Conservation (phyloP, 2,888 invertebrate species). For the Phlogophora meticulosa region DNA sequence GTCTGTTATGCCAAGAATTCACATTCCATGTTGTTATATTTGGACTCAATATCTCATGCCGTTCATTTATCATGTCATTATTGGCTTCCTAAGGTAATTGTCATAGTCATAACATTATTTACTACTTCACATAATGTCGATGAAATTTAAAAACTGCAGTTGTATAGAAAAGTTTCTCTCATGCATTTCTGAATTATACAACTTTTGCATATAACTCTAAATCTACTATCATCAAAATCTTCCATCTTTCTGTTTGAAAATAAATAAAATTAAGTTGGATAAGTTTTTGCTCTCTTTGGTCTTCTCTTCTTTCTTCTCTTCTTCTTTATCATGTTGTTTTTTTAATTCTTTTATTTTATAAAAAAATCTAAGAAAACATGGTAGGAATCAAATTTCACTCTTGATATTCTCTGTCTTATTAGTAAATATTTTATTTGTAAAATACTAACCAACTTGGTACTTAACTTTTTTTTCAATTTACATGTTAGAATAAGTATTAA, state of each 20-base stretch:
- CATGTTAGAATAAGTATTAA: too few relatives aligned
- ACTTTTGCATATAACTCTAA: not conserved
- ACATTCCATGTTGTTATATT: constrained; percentile 74
- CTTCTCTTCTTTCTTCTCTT: too few relatives aligned
- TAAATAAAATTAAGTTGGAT: too few relatives aligned
- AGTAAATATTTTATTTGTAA: too few relatives aligned
- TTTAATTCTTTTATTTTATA: too few relatives aligned
- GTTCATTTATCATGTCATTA: constrained; percentile 80
- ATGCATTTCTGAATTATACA: not conserved
- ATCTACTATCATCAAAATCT: not conserved
- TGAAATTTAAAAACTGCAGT: constrained; percentile 4
- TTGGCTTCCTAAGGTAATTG: constrained; percentile 81
- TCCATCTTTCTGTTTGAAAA: not conserved
- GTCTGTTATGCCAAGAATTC: constrained; percentile 77
- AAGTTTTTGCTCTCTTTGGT: too few relatives aligned
- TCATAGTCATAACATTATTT: constrained; percentile 46
- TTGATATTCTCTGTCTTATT: too few relatives aligned
- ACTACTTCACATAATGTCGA: constrained; percentile 21
- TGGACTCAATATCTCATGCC: constrained; percentile 78
- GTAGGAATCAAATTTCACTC: too few relatives aligned
- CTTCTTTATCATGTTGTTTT: too few relatives aligned
- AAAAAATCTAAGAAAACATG: too few relatives aligned
- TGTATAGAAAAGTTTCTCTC: not conserved
- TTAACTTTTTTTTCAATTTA: too few relatives aligned
- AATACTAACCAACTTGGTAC: too few relatives aligned